These are phyloP conservation scores for Carcina quercana DNA, from an alignment of 2,888 invertebrate species.

Conservation along the genomic window DNA sequence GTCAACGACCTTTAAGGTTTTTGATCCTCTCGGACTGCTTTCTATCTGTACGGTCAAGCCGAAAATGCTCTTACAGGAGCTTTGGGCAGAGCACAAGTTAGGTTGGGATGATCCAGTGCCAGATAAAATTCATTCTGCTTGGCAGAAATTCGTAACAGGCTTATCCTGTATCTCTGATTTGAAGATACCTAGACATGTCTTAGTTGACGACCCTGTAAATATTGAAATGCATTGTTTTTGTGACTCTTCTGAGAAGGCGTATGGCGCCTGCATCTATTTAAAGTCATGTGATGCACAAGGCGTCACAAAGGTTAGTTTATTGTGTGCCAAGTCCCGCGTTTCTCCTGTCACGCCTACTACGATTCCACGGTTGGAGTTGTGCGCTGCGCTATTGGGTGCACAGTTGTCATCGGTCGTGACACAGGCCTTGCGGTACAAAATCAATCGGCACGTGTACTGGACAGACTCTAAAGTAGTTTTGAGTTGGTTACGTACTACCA, in stretches of 20 bases:
- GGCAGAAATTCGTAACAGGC: neutral
- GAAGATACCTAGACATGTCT: slow-evolving; percentile 5
- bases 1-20: slow-evolving; percentile 10
- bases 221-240: slow-evolving; percentile 7
- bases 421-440: neutral
- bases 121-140: neutral
- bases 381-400: slow-evolving; percentile 5
- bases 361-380: slow-evolving; percentile 10
- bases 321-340: slow-evolving; percentile 7
- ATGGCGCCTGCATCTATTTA: slow-evolving; percentile 7
- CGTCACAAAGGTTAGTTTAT: neutral
- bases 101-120: slow-evolving; percentile 13
- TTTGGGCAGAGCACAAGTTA: slow-evolving; percentile 7
- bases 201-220: neutral
- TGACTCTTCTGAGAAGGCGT: slow-evolving; percentile 4
- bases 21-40: slow-evolving; percentile 12
- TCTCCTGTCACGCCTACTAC: slow-evolving; percentile 7
- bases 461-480: slow-evolving; percentile 4
- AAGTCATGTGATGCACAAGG: neutral
- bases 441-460: slow-evolving; percentile 3
- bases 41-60: slow-evolving; percentile 11
- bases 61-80: slow-evolving; percentile 11
- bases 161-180: slow-evolving; percentile 1
- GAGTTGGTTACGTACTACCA: slow-evolving; percentile 3
- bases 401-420: neutral